Evolutionary conservation across 2,888 invertebrate genomes (phyloP), one percentile per base, ranked within the genome.

Genomic region (Drosophila mulleri): DNA sequence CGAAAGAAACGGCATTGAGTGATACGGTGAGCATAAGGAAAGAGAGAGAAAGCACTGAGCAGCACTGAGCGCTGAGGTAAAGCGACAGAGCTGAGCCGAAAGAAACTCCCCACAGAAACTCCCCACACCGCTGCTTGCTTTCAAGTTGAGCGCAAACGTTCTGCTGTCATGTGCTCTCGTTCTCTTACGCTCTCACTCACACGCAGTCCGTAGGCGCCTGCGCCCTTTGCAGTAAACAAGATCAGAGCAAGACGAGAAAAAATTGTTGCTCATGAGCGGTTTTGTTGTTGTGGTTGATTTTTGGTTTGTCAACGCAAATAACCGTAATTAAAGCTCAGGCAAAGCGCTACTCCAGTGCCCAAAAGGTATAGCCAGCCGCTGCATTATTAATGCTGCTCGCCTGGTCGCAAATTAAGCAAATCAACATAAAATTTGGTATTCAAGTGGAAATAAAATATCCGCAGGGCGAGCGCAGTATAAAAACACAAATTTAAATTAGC

Each of bases 361-460:
- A 29, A 48, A 48, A n/a, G 14, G 2, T 1, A 6, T 1, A 23
- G 23, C 11, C 11, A 37, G 5, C 23, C 16, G 37, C 37, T 39
- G 53, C 11, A 9, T 53, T 23, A 37, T 26, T 11, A 8, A 8
- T 50, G 32, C 14, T 54, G 54, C 4, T 18, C 39, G 54, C 54
- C 54, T 54, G 54, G 26, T 18, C 23, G 7, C 18, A 12, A 7
- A n/a, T 1, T n/a, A 12, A 41, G 8, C n/a, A 41, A 54, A 53
- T 41, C 39, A 39, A 16, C n/a, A 35, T 35, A 20, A 41, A 41
- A 41, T 54, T 54, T 41, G 7, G 2, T 11, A 41, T 54, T 41
- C 11, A 39, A 41, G n/a, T 54, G 26, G n/a, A 41, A 54, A 41
- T 41, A 14, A 39, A 26, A 26, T 41, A 26, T 4, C 54, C 54